These are phyloP conservation scores for Acanthosepion lycidas DNA, from an alignment of 2,888 invertebrate species.

Conservation along the genomic window DNA sequence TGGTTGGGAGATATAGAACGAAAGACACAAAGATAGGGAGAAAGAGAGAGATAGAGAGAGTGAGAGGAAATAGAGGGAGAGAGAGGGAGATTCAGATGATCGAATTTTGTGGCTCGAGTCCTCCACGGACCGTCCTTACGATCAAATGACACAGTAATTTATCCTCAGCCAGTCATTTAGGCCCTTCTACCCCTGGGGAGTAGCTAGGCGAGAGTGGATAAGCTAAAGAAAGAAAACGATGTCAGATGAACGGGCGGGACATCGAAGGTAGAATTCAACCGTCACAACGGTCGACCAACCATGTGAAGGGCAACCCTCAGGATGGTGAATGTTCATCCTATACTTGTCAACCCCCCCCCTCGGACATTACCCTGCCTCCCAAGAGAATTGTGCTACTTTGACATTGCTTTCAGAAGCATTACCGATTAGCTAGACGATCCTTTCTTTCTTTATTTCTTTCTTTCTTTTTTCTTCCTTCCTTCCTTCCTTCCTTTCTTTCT, in stretches of 20 bases:
- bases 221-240: background rate
- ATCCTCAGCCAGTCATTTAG: background rate
- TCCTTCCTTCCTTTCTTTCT: background rate
- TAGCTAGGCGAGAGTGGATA: background rate
- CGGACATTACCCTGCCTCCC: background rate
- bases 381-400: background rate
- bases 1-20: background rate
- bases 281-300: background rate
- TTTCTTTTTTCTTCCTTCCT: too few relatives aligned
- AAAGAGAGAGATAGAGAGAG: background rate
- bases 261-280: background rate
- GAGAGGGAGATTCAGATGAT: background rate
- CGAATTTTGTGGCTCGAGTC: background rate
- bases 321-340: background rate
- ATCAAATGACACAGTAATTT: constrained; percentile 23
- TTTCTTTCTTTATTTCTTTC: background rate
- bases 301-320: background rate
- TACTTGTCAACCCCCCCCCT: background rate
- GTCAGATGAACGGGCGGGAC: constrained; percentile 2
- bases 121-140: background rate
- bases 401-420: background rate
- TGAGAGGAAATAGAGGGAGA: background rate
- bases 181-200: background rate
- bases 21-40: background rate
- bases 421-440: background rate